These are phyloP conservation scores for Yponomeuta sedellus DNA, from an alignment of 2,888 invertebrate species.

Conservation along the genomic window DNA sequence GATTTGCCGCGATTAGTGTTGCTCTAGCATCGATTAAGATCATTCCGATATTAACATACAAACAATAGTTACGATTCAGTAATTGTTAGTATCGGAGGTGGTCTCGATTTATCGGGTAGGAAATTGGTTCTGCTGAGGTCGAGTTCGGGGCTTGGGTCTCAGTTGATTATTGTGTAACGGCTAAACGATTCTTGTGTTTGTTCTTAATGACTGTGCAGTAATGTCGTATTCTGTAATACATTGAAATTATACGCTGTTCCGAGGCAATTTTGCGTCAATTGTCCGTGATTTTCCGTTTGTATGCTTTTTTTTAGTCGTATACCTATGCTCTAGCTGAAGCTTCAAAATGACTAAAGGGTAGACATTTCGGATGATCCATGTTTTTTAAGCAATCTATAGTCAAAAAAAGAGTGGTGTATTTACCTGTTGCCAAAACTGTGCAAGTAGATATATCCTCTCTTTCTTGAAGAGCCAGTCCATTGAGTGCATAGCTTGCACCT, in stretches of 20 bases:
- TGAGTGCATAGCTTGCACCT: slow-evolving; percentile 95
- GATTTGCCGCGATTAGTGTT: slow-evolving; percentile 16
- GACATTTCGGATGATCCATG: no score
- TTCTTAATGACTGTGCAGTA: slow-evolving; percentile 7
- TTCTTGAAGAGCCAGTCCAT: slow-evolving; percentile 98
- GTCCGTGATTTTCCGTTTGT: background rate
- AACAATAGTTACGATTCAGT: slow-evolving; percentile 29
- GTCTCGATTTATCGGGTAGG: slow-evolving; percentile 21
- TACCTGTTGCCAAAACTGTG: slow-evolving; percentile 98
- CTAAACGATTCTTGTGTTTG: slow-evolving; percentile 18
- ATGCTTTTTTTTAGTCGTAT: background rate
- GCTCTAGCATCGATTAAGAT: slow-evolving; percentile 18
- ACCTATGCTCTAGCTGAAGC: background rate
- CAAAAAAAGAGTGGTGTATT: background rate
- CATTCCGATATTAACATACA: slow-evolving; percentile 29
- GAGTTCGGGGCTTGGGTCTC: slow-evolving; percentile 16
- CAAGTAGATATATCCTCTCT: slow-evolving; percentile 94
- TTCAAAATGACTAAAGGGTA: no score
- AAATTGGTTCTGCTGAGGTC: slow-evolving; percentile 19
- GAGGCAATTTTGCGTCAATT: background rate
- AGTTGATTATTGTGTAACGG: slow-evolving; percentile 17
- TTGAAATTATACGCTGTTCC: slow-evolving; percentile 5
- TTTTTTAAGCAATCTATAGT: background rate
- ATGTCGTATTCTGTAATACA: slow-evolving; percentile 7
- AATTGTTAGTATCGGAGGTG: slow-evolving; percentile 20